Base-by-base conservation (phyloP, 1,140 invertebrate genomes). In the Pollicipes pollicipes region DNA sequence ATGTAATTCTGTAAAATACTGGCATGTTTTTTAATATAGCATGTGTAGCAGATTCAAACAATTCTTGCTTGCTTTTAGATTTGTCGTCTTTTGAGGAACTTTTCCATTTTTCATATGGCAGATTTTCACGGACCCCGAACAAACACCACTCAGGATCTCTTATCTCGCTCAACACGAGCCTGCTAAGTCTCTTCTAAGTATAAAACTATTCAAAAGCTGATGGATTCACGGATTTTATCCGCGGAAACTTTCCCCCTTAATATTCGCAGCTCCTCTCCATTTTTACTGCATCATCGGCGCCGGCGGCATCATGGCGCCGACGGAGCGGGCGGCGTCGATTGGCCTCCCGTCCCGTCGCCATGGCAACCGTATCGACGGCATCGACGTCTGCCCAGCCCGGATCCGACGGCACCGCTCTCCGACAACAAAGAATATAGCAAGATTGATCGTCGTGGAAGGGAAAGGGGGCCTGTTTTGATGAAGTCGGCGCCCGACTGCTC, bases 361-460 rank as follows among this genome's bases (percentile, higher is more conserved):
- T 58, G 45, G 45, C 45, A 58, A 58, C 45, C 45, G 45, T 58
- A 58, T 58, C 45, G 45, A 58, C 45, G 45, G 45, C 45, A 58
- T 58, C 45, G 45, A 58, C 45, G 45, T 10, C 45, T 58, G 45
- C 6, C 17, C 10, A 21, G 13, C 45, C 45, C 45, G 13, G 17
- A 10, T 24, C 45, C 45, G 45, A 21, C 45, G 45, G 45, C 32
- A 6, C 17, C 21, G 45, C 45, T 58, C 10, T 58, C 45, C 45
- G 45, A 58, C 45, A 58, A 58, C 45, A 58, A 58, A 58, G 45
- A 58, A 21, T 58, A 58, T 58, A 58, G 45, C 13, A 58, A 58
- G 45, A 58, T 58, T 58, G 45, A 58, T 58, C 45, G 17, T 21
- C 17, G 8, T 21, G 13, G n/a, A n/a, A n/a, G 45, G 17, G 45